Evolutionary conservation across 2,113 vertebrate species (phyloP).

Genomic region (Tichodroma muraria): DNA sequence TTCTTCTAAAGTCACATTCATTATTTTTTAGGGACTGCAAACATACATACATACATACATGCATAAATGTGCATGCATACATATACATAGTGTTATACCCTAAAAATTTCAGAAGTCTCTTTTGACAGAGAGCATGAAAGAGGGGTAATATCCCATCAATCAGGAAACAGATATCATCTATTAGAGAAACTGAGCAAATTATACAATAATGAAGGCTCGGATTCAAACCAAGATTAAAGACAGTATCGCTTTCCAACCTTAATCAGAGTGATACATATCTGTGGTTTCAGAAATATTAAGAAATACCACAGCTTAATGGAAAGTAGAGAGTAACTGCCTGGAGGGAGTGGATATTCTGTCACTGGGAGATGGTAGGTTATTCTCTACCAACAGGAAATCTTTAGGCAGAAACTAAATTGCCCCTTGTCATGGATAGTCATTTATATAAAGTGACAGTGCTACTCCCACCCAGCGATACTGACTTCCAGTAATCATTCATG

Average conservation of each 20-base stretch:
- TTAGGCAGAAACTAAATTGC: slow-evolving; percentile 20
- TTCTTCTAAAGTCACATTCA: background rate
- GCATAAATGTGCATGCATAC: background rate
- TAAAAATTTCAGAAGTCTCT: background rate
- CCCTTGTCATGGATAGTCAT: slow-evolving; percentile 19
- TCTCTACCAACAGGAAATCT: slow-evolving; percentile 25
- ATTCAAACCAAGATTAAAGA: slow-evolving; percentile 33
- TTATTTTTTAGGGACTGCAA: background rate
- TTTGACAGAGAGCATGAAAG: background rate
- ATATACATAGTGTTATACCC: background rate
- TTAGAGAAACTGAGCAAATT: slow-evolving; percentile 4
- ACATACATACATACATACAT: background rate
- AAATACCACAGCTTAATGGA: background rate
- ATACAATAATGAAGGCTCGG: slow-evolving; percentile 10
- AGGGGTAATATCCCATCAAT: background rate
- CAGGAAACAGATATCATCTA: background rate
- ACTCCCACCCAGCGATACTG: slow-evolving; percentile 23
- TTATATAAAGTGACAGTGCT: slow-evolving; percentile 38
- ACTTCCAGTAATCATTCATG: slow-evolving; percentile 32
- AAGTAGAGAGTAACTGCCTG: background rate
- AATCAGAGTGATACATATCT: background rate
- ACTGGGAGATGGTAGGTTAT: background rate
- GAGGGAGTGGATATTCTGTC: background rate
- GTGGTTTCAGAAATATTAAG: background rate
- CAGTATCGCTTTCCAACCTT: background rate